Evolutionary conservation across 1,140 invertebrate species (phyloP).

Genomic region (Pseudoatta argentina): DNA sequence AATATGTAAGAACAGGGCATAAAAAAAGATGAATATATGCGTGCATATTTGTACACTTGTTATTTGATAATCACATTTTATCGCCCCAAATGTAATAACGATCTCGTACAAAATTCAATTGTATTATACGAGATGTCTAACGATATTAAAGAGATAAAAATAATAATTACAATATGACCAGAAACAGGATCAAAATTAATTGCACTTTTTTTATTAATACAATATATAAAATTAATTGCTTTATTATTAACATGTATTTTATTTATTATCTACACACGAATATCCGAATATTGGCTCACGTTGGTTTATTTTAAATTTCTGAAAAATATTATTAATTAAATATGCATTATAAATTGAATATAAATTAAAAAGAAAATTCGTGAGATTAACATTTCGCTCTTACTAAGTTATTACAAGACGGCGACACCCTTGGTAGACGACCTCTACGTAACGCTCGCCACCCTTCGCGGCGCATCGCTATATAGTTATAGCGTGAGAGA

Average conservation of each 20-base stretch:
- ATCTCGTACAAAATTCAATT: not conserved
- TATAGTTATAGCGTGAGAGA: conserved; percentile 24
- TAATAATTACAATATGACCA: not conserved
- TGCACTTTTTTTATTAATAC: no score
- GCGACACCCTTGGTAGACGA: conserved; percentile 18
- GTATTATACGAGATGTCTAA: not conserved
- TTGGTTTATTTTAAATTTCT: no score
- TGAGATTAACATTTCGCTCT: not conserved
- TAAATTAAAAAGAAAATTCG: not conserved
- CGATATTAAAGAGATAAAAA: not conserved
- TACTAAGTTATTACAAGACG: not conserved
- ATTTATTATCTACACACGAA: no score
- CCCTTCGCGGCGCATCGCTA: conserved; percentile 36
- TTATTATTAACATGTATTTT: no score
- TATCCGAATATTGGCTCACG: no score
- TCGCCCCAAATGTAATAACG: not conserved
- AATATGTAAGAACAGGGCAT: not conserved
- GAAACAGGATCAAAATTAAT: no score
- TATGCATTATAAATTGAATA: not conserved
- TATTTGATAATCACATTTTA: not conserved
- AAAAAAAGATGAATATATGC: not conserved
- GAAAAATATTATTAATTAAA: no score
- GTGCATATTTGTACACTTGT: not conserved
- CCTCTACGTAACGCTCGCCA: conserved; percentile 26
- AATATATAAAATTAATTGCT: no score